A percentile compares a stretch with the other conserved stretches of the same genome.
These are phyloP conservation scores for Pseudococcus longispinus DNA, from an alignment of 2,888 invertebrate genomes.

Conservation along the genomic window DNA sequence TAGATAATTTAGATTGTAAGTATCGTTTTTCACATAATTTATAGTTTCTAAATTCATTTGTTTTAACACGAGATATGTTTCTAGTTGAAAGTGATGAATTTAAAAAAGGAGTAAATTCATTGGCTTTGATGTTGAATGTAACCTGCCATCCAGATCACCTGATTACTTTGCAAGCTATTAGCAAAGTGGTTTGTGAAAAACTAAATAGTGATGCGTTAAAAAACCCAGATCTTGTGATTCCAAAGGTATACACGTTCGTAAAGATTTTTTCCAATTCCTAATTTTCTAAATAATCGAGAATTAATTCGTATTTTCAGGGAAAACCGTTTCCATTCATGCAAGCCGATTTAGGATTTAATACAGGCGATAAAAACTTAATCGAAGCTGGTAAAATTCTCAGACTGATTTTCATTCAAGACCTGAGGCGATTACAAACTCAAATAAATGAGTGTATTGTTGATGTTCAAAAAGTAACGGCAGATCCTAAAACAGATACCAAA, in stretches of 20 bases:
- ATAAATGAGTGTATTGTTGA: slow-evolving; percentile 94
- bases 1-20: slow-evolving; percentile 88
- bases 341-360: slow-evolving; percentile 72
- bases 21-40: slow-evolving; percentile 59
- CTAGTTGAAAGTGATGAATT: slow-evolving; percentile 78
- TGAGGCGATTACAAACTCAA: slow-evolving; percentile 85
- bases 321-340: slow-evolving; percentile 73
- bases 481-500: slow-evolving; percentile 95
- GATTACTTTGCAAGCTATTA: slow-evolving; percentile 74
- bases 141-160: slow-evolving; percentile 82
- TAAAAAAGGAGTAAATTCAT: slow-evolving; percentile 77
- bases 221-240: slow-evolving; percentile 66
- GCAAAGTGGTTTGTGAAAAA: slow-evolving; percentile 69
- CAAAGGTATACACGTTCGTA: slow-evolving; percentile 58
- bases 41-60: not conserved
- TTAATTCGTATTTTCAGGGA: slow-evolving; percentile 64
- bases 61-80: slow-evolving; percentile 48
- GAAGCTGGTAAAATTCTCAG: slow-evolving; percentile 79
- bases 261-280: not conserved
- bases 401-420: slow-evolving; percentile 82
- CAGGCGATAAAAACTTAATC: slow-evolving; percentile 72
- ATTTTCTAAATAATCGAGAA: slow-evolving; percentile 20
- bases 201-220: slow-evolving; percentile 69
- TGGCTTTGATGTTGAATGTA: slow-evolving; percentile 81
- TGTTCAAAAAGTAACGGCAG: slow-evolving; percentile 90